Percentiles rank a stretch among this genome's conserved stretches.
Evolutionary conservation across 2,797 vertebrate species (phyloP).

Genomic region (Pagetopsis macropterus): DNA sequence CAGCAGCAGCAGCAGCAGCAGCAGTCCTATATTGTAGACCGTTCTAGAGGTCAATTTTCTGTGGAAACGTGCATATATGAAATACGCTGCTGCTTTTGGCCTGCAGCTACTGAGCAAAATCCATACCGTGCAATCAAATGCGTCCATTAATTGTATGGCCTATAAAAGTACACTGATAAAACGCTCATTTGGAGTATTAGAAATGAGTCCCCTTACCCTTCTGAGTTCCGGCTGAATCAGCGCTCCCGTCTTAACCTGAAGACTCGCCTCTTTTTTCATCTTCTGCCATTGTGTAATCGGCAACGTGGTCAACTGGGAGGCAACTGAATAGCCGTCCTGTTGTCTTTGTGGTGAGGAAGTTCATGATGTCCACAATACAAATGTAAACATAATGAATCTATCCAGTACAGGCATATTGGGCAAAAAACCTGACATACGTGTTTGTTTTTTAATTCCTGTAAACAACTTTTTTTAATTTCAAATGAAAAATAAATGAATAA

Average conservation of each 20-base stretch:
- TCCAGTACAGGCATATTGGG: not conserved
- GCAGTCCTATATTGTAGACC: slow-evolving; percentile 11
- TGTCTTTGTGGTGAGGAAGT: slow-evolving; percentile 8
- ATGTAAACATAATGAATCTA: not conserved
- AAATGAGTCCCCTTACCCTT: slow-evolving; percentile 67
- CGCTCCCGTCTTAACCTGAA: slow-evolving; percentile 29
- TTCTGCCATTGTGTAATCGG: slow-evolving; percentile 54
- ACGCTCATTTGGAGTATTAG: slow-evolving; percentile 58
- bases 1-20: slow-evolving; percentile 27
- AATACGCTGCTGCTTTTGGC: slow-evolving; percentile 19
- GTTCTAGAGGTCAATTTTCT: slow-evolving; percentile 1
- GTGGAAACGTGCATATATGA: slow-evolving; percentile 18
- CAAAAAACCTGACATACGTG: not conserved
- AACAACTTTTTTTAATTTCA: not conserved
- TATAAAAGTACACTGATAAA: slow-evolving; percentile 72
- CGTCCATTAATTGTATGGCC: slow-evolving; percentile 59
- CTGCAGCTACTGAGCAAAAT: slow-evolving; percentile 23
- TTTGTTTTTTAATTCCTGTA: not conserved
- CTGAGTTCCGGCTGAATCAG: slow-evolving; percentile 59
- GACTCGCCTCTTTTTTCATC: slow-evolving; percentile 44
- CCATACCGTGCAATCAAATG: slow-evolving; percentile 37
- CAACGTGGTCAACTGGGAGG: slow-evolving; percentile 34
- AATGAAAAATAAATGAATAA: not conserved
- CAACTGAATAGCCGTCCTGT: not conserved
- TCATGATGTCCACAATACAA: not conserved